Percentiles rank a stretch among this genome's conserved stretches.
phyloP scores from a whole-genome alignment of 2,888 invertebrate genomes.

The Dasysyrphus albostriatus region DNA sequence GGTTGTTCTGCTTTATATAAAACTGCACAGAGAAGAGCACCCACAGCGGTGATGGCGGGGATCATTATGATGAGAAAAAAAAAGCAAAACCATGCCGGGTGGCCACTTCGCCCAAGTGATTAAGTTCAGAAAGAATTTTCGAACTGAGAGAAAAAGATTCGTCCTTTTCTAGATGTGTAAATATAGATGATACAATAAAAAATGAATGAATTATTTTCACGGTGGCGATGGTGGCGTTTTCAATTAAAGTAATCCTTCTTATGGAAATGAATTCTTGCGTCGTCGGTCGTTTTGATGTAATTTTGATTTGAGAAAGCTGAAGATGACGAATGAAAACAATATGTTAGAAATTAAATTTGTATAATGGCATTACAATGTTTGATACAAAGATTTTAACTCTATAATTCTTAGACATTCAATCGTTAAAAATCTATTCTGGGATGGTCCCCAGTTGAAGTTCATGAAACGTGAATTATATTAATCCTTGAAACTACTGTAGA shows the following conservation, averaged over 20 bases:
- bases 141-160: not conserved
- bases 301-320: not conserved
- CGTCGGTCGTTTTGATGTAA: not conserved
- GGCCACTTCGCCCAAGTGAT: not conserved
- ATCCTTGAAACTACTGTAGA: not conserved
- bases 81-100: not conserved
- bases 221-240: constrained; percentile 14
- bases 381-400: too few relatives aligned
- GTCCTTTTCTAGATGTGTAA: constrained; percentile 24
- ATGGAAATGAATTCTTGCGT: constrained; percentile 62
- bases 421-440: too few relatives aligned
- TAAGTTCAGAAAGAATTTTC: constrained; percentile 11
- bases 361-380: too few relatives aligned
- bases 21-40: not conserved
- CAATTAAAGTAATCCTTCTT: constrained; percentile 74
- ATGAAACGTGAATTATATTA: not conserved
- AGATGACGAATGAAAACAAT: not conserved
- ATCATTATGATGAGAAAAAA: constrained; percentile 19
- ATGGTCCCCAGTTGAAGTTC: not conserved
- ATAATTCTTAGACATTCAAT: too few relatives aligned
- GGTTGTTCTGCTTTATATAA: not conserved
- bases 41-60: not conserved
- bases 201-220: constrained; percentile 70
- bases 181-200: constrained; percentile 42
- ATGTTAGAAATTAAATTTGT: not conserved